Evolutionary conservation across 2,888 invertebrate genomes (phyloP).

Genomic region (Dermolepida albohirtum): DNA sequence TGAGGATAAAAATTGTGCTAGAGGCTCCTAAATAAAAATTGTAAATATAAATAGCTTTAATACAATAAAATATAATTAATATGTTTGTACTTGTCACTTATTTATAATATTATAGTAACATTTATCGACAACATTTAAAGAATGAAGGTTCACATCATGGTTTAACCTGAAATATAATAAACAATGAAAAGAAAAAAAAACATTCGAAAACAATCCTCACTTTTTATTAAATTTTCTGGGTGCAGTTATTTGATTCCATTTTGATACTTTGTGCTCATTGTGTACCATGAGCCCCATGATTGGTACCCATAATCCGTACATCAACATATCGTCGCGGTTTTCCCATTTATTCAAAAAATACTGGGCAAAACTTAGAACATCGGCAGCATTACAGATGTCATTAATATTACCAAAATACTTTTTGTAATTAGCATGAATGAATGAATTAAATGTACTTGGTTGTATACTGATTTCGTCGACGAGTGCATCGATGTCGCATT

Average conservation of each 20-base stretch:
- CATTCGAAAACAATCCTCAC: slow-evolving; percentile 48
- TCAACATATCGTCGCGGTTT: slow-evolving; percentile 59
- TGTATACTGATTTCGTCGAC: slow-evolving; percentile 76
- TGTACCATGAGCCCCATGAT: slow-evolving; percentile 79
- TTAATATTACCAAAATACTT: slow-evolving; percentile 77
- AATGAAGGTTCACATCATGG: slow-evolving; percentile 21
- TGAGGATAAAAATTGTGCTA: slow-evolving; percentile 58
- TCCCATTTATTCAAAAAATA: slow-evolving; percentile 75
- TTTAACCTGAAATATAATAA: slow-evolving; percentile 42
- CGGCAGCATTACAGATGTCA: slow-evolving; percentile 71
- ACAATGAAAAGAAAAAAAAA: slow-evolving; percentile 9
- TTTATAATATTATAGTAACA: slow-evolving; percentile 57
- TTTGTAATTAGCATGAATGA: slow-evolving; percentile 81
- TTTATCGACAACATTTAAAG: slow-evolving; percentile 52
- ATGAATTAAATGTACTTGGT: slow-evolving; percentile 74
- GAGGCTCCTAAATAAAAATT: slow-evolving; percentile 44
- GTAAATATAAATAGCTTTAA: slow-evolving; percentile 34
- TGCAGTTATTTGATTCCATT: slow-evolving; percentile 81
- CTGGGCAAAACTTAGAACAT: slow-evolving; percentile 79
- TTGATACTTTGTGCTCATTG: slow-evolving; percentile 75
- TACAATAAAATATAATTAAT: slow-evolving; percentile 38
- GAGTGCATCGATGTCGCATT: slow-evolving; percentile 74
- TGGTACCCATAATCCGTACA: slow-evolving; percentile 73
- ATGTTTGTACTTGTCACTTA: slow-evolving; percentile 45
- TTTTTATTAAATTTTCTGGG: slow-evolving; percentile 56